These are phyloP conservation scores for Drosophila rhopaloa DNA, from an alignment of 1,140 invertebrate genomes.

Conservation along the genomic window DNA sequence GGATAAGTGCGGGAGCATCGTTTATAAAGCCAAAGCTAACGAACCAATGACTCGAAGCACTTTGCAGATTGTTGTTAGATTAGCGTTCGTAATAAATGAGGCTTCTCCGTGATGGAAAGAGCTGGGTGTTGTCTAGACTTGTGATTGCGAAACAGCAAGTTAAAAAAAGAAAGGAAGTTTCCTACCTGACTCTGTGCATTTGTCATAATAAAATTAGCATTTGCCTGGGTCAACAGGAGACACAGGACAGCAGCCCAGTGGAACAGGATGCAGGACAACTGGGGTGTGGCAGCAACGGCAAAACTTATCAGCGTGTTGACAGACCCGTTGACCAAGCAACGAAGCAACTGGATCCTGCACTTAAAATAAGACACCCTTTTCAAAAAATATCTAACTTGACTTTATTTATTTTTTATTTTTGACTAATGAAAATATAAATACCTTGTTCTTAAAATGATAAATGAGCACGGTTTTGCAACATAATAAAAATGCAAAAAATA, in stretches of 20 bases:
- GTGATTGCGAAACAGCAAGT: conserved; percentile 43
- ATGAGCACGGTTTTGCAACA: too few species aligned
- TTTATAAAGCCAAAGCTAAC: conserved; percentile 42
- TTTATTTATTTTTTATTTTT: too few species aligned
- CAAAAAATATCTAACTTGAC: background rate
- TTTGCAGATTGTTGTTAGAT: conserved; percentile 53
- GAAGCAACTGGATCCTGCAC: conserved; percentile 5
- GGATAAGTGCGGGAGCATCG: conserved; percentile 46
- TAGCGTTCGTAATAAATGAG: conserved; percentile 44
- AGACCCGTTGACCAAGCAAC: conserved; percentile 22
- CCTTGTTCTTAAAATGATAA: too few species aligned
- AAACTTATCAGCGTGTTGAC: conserved; percentile 70
- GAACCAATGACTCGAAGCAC: conserved; percentile 51
- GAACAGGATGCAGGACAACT: conserved; percentile 28
- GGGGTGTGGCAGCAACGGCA: conserved; percentile 23
- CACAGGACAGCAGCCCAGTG: conserved; percentile 2
- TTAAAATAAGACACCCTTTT: conserved; percentile 34
- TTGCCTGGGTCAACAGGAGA: conserved; percentile 58
- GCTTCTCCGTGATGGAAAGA: conserved; percentile 13
- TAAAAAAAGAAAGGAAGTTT: conserved; percentile 24
- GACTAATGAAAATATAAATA: too few species aligned
- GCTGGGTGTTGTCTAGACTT: conserved; percentile 43
- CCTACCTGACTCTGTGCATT: conserved; percentile 54
- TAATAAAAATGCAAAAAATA: too few species aligned
- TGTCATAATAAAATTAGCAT: conserved; percentile 78